Evolutionary conservation across 1,140 invertebrate species (phyloP).

Genomic region (Marisa cornuarietis): DNA sequence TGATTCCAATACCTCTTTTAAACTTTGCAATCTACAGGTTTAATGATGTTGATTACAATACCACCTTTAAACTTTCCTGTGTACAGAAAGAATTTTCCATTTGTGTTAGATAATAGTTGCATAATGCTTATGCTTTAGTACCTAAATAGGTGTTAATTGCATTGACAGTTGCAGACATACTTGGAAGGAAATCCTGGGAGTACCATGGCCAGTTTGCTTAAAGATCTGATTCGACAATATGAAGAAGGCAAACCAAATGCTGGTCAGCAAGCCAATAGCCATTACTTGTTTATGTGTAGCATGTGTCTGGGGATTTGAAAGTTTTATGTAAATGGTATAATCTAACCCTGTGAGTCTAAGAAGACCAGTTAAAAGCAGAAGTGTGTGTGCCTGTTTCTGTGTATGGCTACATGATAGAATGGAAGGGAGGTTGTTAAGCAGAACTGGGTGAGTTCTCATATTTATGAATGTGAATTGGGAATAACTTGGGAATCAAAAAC

Average conservation of each 20-base stretch:
- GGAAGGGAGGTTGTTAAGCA: too few species aligned
- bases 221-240: slow-evolving; percentile 35
- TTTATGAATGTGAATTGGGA: too few species aligned
- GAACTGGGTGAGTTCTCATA: too few species aligned
- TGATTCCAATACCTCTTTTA: too few species aligned
- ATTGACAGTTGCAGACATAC: neutral
- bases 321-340: too few species aligned
- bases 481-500: too few species aligned
- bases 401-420: too few species aligned
- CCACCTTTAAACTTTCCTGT: neutral
- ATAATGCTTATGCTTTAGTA: neutral
- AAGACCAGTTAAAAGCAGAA: too few species aligned
- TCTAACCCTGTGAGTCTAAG: too few species aligned
- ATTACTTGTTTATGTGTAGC: neutral
- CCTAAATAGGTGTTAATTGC: neutral
- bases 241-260: slow-evolving; percentile 32
- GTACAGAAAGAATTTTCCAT: neutral
- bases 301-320: neutral
- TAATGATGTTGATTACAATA: neutral
- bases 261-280: slow-evolving; percentile 5
- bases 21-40: too few species aligned
- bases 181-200: neutral
- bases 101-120: neutral
- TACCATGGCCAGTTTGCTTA: slow-evolving; percentile 32
- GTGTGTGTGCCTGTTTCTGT: too few species aligned